Conservation (phyloP, 2,113 vertebrate species). For the Chrysochloris asiatica region DNA sequence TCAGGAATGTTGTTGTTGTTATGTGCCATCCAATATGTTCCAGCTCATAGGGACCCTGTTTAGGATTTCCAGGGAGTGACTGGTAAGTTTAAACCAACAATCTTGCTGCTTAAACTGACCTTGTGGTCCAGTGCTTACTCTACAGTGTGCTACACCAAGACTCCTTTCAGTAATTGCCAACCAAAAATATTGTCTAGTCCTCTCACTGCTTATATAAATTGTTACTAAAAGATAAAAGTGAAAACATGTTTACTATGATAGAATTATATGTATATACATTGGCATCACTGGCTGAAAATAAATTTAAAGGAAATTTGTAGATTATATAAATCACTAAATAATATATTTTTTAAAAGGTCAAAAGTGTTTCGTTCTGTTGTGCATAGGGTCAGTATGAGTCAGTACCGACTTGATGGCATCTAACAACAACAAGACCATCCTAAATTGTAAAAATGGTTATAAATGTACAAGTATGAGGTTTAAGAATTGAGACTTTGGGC, state of each 20-base stretch:
- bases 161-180: constrained; percentile 15
- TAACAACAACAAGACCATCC: constrained; percentile 28
- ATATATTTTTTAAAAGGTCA: background rate
- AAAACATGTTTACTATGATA: background rate
- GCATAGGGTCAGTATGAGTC: too few relatives aligned
- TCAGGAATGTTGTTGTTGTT: too few relatives aligned
- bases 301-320: constrained; percentile 29
- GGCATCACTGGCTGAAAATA: constrained; percentile 17
- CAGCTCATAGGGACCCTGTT: too few relatives aligned
- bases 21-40: too few relatives aligned
- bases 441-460: background rate
- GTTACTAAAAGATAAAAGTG: constrained; percentile 40
- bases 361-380: too few relatives aligned
- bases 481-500: background rate
- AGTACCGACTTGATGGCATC: too few relatives aligned
- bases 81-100: too few relatives aligned
- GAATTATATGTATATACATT: background rate
- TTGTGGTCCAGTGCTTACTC: too few relatives aligned
- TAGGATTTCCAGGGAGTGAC: too few relatives aligned
- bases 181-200: background rate
- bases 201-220: background rate
- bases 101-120: too few relatives aligned
- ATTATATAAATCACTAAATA: background rate
- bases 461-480: background rate
- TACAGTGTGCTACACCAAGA: too few relatives aligned